Conservation (phyloP, 2,797 vertebrate species). For the Calcarius lapponicus region DNA sequence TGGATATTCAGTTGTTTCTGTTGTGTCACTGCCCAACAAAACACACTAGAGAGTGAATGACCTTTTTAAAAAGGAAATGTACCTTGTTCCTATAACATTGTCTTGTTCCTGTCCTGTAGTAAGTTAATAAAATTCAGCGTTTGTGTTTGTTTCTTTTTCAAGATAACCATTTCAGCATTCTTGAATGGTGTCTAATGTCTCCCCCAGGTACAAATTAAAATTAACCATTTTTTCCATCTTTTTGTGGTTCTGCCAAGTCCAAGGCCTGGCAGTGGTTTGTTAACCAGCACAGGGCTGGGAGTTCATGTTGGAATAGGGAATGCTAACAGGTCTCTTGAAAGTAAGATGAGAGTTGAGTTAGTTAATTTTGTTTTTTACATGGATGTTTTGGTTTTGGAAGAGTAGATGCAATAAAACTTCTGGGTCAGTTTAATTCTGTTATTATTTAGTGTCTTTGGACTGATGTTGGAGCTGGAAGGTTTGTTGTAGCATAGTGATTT, state of each 20-base stretch:
- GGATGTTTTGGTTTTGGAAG: not conserved
- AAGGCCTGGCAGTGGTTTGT: rapidly evolving
- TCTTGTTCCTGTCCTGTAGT: not conserved
- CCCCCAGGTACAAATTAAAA: not conserved
- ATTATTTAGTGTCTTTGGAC: not conserved
- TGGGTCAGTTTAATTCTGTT: not conserved
- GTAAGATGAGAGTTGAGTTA: not conserved
- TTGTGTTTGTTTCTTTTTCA: not conserved
- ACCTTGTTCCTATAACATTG: rapidly evolving
- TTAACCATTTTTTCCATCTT: rapidly evolving
- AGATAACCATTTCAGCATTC: not conserved
- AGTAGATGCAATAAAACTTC: not conserved
- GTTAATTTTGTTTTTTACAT: not conserved
- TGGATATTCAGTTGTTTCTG: not conserved
- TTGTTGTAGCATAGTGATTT: not conserved
- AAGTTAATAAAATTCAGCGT: not conserved
- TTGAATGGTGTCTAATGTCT: not conserved
- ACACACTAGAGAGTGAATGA: not conserved
- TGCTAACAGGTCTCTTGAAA: not conserved
- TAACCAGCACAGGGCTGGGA: not conserved
- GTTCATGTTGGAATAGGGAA: not conserved
- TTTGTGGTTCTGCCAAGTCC: not conserved
- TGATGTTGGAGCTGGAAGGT: not conserved
- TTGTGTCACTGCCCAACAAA: not conserved
- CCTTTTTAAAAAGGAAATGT: not conserved